phyloP scores from a whole-genome alignment of 2,113 vertebrate genomes.

The Prionailurus bengalensis region DNA sequence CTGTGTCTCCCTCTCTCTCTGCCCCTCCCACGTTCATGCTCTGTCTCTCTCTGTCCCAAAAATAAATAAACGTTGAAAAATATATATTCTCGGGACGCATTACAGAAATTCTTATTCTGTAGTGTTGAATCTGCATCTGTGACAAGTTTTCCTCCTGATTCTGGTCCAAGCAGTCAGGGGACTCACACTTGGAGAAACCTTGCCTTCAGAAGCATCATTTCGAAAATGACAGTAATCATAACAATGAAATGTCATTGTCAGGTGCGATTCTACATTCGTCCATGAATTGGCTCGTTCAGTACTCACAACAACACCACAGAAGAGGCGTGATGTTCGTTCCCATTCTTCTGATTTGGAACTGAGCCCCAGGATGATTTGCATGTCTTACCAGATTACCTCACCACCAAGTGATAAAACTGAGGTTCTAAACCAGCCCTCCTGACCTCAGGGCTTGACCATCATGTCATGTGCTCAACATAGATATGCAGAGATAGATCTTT shows the following conservation, averaged over 20 bases:
- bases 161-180: background rate
- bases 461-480: accelerated
- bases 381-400: background rate
- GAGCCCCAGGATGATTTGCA: background rate
- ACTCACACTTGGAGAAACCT: background rate
- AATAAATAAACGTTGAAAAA: background rate
- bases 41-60: too few species aligned
- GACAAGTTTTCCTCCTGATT: background rate
- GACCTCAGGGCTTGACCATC: background rate
- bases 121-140: background rate
- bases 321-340: background rate
- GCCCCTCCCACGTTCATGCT: too few species aligned
- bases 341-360: background rate
- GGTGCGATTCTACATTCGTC: background rate
- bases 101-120: background rate
- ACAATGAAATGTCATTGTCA: too few species aligned
- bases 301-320: background rate
- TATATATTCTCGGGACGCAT: background rate
- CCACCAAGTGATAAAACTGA: too few species aligned
- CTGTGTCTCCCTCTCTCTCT: too few species aligned
- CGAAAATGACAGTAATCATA: background rate
- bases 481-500: background rate
- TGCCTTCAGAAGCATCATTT: background rate
- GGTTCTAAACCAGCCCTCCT: background rate
- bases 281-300: background rate